Evolutionary conservation across 2,113 vertebrate genomes (phyloP), one percentile per base, ranked within the genome.

Genomic region (Helogale parvula): DNA sequence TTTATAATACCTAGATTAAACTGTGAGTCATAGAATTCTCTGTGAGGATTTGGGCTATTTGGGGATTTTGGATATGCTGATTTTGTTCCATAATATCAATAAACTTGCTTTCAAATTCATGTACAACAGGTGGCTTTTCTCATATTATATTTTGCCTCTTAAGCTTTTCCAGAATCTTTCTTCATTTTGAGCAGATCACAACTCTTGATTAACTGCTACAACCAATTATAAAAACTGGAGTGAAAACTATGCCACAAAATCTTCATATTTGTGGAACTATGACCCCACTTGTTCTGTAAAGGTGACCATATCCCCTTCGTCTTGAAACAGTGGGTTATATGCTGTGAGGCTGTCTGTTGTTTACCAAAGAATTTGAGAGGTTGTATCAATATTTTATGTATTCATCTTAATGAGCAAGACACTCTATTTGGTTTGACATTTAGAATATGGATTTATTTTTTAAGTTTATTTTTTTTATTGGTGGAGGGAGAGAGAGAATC

Each of bases 1-100:
- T 83, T 96, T 94, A 92, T 96, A 96, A 91, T 88, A 47, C 38
- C 87, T 90, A 93, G 95, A 88, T 85, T 96, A 96, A 95, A 96
- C 92, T 84, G 93, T 84, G 63, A 96, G 96, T 96, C 93, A 71
- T 93, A 90, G 50, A 96, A 90, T 91, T 93, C 81, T 95, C 91
- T 88, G 74, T 81, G 74, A 45, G 38, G 66, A 95, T 52, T 71
- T 74, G 27, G 33, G 31, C 14, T 96, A 79, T 94, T 93, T 96
- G 65, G 66, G 50, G 19, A 68, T 79, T 82, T 90, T 72, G 97
- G n/a, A 83, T 89, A 94, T 85, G 31, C 68, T 87, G 60, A 96
- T 86, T 98, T 94, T 93, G 12, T 91, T 91, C 16, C 68, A 41
- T 27, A 54, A 72, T 72, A 94, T 76, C 57, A 88, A 84, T 52